A percentile compares a stretch with the other conserved stretches of the same genome.
Conservation (phyloP, 2,888 invertebrate species). For the Neoitamus cyanurus region DNA sequence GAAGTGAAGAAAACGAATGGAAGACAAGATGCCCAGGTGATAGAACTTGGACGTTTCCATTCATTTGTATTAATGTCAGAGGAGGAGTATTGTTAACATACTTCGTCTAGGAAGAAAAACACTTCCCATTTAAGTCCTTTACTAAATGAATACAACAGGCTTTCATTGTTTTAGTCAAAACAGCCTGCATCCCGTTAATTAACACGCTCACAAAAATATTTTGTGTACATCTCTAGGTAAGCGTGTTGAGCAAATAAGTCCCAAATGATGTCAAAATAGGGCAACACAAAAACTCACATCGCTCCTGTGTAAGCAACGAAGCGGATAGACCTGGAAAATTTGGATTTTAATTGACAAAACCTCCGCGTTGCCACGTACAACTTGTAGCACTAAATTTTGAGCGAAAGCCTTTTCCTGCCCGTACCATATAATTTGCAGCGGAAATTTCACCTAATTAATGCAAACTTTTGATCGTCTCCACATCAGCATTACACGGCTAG, state of each 20-base stretch:
- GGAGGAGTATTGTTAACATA: too few species aligned
- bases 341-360: not conserved
- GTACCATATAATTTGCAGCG: not conserved
- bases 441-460: not conserved
- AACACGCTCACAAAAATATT: too few species aligned
- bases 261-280: not conserved
- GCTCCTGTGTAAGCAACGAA: not conserved
- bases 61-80: too few species aligned
- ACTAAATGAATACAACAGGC: too few species aligned
- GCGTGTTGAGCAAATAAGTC: not conserved
- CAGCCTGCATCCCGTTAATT: too few species aligned
- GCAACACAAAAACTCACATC: not conserved
- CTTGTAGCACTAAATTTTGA: not conserved
- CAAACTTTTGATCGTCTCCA: not conserved
- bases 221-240: not conserved
- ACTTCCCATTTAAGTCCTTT: too few species aligned
- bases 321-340: not conserved
- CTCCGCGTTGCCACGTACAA: not conserved
- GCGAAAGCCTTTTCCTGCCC: not conserved
- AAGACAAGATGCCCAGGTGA: too few species aligned
- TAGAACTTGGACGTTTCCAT: too few species aligned
- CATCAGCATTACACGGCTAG: not conserved
- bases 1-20: too few species aligned
- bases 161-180: too few species aligned
- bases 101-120: too few species aligned